Base-by-base conservation (phyloP, 2,888 invertebrate genomes). In the Ligdia adustata region DNA sequence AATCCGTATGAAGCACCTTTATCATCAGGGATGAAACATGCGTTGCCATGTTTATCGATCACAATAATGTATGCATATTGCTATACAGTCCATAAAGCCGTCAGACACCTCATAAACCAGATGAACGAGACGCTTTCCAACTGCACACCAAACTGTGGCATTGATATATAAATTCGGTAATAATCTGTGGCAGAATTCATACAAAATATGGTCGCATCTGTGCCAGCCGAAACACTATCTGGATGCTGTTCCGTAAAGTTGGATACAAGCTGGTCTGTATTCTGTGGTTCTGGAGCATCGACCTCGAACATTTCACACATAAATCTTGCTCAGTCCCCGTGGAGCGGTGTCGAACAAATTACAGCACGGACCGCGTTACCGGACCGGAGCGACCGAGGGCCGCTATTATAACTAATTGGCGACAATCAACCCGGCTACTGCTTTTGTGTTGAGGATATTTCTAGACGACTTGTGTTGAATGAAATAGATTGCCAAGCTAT, bases 351-450 rank as follows among this genome's bases (percentile, higher is more conserved):
- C 65, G 68, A 77, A 79, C 84, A 86, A 83, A 85, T 85, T 83
- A 80, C 82, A 69, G 32, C 47, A 29, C 42, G 42, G 31, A 4
- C 47, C 18, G 41, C 48, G 48, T 49, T 49, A 49, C 48, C 48
- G 48, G 42, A 49, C 42, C 66, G 72, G 71, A 73, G 77, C 73
- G 70, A 70, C 66, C 68, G 71, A 73, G 75, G 71, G 77, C 79
- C 76, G 80, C 79, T 80, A 89, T 87, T 87, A 83, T 75, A 78
- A 76, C 81, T 88, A 88, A 88, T 89, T 88, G 87, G 79, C 77
- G 79, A 83, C 87, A 86, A 86, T 87, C 84, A 83, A 76, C 69
- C 69, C 65, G 55, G 63, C 77, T 73, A 72, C 76, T 75, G 75
- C 75, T 76, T 75, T 74, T 73, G 69, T 75, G 72, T 66, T 65